A percentile compares a stretch with the other conserved stretches of the same genome.
Evolutionary conservation across 2,113 vertebrate genomes (phyloP).

Genomic region (Tyrannus savana): DNA sequence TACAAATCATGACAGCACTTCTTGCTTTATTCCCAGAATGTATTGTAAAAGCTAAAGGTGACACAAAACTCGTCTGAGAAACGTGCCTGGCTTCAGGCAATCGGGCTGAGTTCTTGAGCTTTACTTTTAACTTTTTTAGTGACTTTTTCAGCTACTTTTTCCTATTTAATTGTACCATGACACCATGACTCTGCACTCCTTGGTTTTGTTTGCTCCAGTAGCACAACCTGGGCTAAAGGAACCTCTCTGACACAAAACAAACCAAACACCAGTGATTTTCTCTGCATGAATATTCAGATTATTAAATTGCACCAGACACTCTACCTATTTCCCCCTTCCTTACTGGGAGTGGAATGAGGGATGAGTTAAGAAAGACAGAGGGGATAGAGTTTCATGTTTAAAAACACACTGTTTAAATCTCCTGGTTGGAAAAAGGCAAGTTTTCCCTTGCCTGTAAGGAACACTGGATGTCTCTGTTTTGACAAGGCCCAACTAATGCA

Average conservation of each 20-base stretch:
- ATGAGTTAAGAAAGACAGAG: background rate
- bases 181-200: background rate
- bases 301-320: constrained; percentile 29
- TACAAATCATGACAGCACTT: background rate
- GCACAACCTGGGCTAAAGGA: constrained; percentile 27
- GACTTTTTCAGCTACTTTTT: background rate
- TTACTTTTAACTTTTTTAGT: background rate
- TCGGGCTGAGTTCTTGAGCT: background rate
- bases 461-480: background rate
- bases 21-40: background rate
- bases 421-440: background rate
- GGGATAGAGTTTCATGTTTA: background rate
- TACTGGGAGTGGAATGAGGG: background rate
- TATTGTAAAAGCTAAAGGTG: background rate
- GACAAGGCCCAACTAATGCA: background rate
- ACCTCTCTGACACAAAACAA: constrained; percentile 31
- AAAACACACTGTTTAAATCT: background rate
- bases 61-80: background rate
- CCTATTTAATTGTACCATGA: background rate
- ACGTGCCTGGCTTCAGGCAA: background rate
- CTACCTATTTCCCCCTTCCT: background rate
- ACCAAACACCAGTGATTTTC: background rate
- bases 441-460: background rate
- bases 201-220: constrained; percentile 1
- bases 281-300: background rate